Conservation (phyloP, 2,888 invertebrate genomes). For the Aphodius granarius region DNA sequence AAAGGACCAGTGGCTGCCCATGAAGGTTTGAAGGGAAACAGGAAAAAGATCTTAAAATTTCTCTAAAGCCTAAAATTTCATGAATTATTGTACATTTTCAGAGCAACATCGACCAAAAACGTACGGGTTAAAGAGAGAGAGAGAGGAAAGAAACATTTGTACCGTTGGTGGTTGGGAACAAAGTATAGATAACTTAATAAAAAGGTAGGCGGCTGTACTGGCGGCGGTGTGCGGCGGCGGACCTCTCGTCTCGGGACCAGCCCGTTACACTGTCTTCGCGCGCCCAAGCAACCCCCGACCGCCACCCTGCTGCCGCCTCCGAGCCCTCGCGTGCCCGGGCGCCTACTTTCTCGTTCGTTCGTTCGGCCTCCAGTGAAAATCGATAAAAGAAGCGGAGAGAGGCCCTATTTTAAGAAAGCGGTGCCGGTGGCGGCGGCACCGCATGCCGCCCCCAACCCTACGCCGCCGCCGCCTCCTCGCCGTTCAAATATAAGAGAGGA, state of each 20-base stretch:
- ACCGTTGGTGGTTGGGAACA: background rate
- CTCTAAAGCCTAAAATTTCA: too few species aligned
- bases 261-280: constrained; percentile 2
- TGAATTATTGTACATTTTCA: too few species aligned
- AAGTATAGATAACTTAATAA: background rate
- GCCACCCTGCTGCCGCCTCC: background rate
- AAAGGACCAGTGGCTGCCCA: too few species aligned
- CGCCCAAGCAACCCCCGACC: background rate
- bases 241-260: background rate
- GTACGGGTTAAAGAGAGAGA: background rate
- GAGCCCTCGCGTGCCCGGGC: background rate
- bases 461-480: background rate
- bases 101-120: background rate
- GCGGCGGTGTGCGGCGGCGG: background rate
- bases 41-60: too few species aligned
- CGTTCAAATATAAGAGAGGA: background rate
- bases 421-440: background rate
- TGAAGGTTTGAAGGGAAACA: too few species aligned
- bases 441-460: too few species aligned
- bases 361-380: background rate
- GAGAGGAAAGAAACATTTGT: background rate
- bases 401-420: background rate
- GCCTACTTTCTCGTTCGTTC: background rate
- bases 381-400: background rate
- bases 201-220: background rate